These are phyloP conservation scores for Barypeithes pellucidus DNA, from an alignment of 2,888 invertebrate genomes.

Conservation along the genomic window DNA sequence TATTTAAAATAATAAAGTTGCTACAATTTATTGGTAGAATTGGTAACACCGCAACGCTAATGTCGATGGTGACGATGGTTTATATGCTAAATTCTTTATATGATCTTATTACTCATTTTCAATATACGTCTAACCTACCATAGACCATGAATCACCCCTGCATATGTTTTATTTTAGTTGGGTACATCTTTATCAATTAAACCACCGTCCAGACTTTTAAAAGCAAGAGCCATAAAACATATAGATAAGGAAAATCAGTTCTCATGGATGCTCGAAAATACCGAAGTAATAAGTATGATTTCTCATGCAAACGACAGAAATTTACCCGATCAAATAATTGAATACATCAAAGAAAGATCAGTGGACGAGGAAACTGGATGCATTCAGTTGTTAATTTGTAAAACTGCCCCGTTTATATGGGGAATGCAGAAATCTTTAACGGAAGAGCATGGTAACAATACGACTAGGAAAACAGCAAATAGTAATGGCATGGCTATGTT, in stretches of 20 bases:
- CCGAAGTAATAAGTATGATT: constrained; percentile 75
- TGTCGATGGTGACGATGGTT: too few relatives aligned
- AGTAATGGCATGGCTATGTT: constrained; percentile 67
- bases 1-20: too few relatives aligned
- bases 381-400: constrained; percentile 82
- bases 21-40: too few relatives aligned
- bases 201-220: constrained; percentile 33
- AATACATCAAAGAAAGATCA: constrained; percentile 74
- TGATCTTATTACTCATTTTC: too few relatives aligned
- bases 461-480: constrained; percentile 64
- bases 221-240: constrained; percentile 64
- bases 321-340: constrained; percentile 77
- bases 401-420: constrained; percentile 83
- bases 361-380: constrained; percentile 79
- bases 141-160: too few relatives aligned
- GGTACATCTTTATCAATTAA: constrained; percentile 72
- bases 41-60: too few relatives aligned
- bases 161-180: constrained; percentile 74
- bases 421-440: constrained; percentile 82
- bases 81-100: too few relatives aligned
- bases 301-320: constrained; percentile 76
- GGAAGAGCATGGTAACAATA: constrained; percentile 53
- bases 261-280: constrained; percentile 79
- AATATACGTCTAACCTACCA: too few relatives aligned
- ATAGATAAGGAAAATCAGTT: constrained; percentile 70